Percentiles rank a stretch among this genome's conserved stretches.
These are phyloP conservation scores for Smutsia gigantea DNA, from an alignment of 2,797 vertebrate species.

Conservation along the genomic window DNA sequence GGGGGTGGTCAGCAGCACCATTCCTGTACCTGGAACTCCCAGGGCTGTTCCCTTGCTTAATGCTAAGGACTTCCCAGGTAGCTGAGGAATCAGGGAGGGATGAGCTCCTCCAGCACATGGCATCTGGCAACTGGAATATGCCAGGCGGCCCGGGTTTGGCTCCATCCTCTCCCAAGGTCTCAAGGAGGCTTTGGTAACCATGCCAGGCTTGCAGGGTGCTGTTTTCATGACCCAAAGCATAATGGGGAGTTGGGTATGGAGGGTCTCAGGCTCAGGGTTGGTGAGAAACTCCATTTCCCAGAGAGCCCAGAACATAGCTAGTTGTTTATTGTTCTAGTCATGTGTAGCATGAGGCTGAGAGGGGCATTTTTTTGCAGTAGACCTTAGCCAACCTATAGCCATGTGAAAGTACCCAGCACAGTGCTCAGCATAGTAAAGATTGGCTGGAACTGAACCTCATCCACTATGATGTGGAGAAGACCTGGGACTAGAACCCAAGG, in stretches of 20 bases:
- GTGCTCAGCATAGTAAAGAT: fast-evolving
- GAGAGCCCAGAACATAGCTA: not conserved
- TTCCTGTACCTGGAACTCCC: too few relatives aligned
- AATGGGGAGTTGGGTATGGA: not conserved
- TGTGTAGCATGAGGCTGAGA: not conserved
- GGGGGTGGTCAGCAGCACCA: not conserved
- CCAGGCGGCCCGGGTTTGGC: not conserved
- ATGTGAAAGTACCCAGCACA: fast-evolving
- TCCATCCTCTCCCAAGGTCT: not conserved
- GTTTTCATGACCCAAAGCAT: not conserved
- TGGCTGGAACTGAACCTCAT: fast-evolving
- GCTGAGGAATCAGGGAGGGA: too few relatives aligned
- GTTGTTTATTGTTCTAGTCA: not conserved
- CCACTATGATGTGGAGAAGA: not conserved
- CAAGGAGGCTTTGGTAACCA: not conserved
- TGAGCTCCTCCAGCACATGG: not conserved
- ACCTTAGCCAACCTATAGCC: not conserved
- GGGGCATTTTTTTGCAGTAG: not conserved
- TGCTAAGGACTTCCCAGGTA: not conserved
- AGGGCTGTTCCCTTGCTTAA: not conserved
- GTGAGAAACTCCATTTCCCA: not conserved
- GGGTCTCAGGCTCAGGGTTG: not conserved
- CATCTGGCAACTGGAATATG: not conserved
- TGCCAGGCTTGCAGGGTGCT: not conserved
- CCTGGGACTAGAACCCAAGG: fast-evolving